Base-by-base conservation (phyloP, 2,888 invertebrate species). In the Dolomedes plantarius region DNA sequence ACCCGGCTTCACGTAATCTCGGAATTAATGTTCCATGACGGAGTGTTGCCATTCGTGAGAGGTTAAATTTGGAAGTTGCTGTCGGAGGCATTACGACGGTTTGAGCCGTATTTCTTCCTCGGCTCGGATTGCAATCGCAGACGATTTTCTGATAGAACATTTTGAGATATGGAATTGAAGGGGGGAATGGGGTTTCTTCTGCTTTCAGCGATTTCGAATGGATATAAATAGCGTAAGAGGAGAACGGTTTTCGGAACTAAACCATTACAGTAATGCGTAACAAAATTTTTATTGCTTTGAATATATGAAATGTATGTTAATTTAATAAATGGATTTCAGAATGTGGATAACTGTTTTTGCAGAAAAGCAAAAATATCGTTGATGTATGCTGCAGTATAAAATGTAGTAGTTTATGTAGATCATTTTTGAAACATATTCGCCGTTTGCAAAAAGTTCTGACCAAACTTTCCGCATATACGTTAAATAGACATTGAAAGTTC, bases 1-100 rank as follows among this genome's bases (percentile, higher is more conserved):
- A 68, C 68, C 73, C 56, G 72, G 68, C 74, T 81, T 68, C 74
- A 69, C 62, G 81, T 74, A 81, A 81, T 81, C 81, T 74, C 68
- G 29, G 81, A 81, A 81, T 81, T 81, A 81, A 81, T 81, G 81
- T 81, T 74, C 81, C 81, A 56, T 81, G 32, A 81, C 81, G 74
- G 73, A 74, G 81, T 74, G 74, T 50, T 81, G 81, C 81, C 74
- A 81, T 81, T 81, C 81, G 31, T 36, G 39, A 68, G 31, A 74
- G 74, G 81, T 81, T 81, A 81, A 81, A 81, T 81, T 81, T 81
- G 74, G 74, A 81, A 68, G 32, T 19, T 19, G 23, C 56, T 56
- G 56, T 56, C 56, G 56, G 13, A 23, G 23, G 56, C 56, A 23
- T 23, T 23, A 36, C 36, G 36, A 36, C 36, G n/a, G n/a, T n/a